These are phyloP conservation scores for Drosophila lini DNA, from an alignment of 1,140 invertebrate genomes.

Conservation along the genomic window DNA sequence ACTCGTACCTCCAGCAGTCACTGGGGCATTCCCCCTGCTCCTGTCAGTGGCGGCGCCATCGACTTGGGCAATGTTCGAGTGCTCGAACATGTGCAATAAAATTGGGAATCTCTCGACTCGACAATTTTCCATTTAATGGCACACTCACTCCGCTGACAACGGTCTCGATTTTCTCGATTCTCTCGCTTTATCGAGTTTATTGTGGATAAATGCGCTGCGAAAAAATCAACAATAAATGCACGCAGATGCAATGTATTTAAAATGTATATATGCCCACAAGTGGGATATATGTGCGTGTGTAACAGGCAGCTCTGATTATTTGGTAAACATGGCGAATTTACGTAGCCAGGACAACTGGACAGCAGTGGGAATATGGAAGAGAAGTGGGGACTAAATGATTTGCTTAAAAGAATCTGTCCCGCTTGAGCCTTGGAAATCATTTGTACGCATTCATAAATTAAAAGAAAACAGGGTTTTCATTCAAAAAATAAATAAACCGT, in stretches of 20 bases:
- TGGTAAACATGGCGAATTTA: conserved; percentile 50
- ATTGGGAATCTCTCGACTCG: conserved; percentile 54
- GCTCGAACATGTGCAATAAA: conserved; percentile 62
- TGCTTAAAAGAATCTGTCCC: neutral
- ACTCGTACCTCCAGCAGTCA: conserved; percentile 24
- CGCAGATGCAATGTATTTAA: conserved; percentile 39
- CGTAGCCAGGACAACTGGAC: conserved; percentile 35
- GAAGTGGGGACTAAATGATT: neutral
- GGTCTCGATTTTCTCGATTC: conserved; percentile 57
- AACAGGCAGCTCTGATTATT: conserved; percentile 48
- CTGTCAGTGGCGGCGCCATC: conserved; percentile 26
- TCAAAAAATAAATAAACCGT: neutral
- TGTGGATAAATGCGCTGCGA: conserved; percentile 45
- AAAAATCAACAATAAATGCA: conserved; percentile 55
- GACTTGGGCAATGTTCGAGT: conserved; percentile 55
- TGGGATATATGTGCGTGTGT: conserved; percentile 15
- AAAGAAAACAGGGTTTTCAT: neutral
- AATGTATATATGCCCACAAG: conserved; percentile 12
- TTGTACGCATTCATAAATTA: conserved; percentile 13
- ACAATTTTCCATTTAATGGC: conserved; percentile 68
- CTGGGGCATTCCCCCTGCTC: conserved; percentile 18
- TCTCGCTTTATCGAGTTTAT: conserved; percentile 70
- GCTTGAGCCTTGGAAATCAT: neutral
- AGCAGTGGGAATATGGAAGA: neutral
- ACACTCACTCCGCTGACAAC: conserved; percentile 65